A percentile compares a stretch with the other conserved stretches of the same genome.
Evolutionary conservation across 2,797 vertebrate species (phyloP).

Genomic region (Sebastiscus tertius): DNA sequence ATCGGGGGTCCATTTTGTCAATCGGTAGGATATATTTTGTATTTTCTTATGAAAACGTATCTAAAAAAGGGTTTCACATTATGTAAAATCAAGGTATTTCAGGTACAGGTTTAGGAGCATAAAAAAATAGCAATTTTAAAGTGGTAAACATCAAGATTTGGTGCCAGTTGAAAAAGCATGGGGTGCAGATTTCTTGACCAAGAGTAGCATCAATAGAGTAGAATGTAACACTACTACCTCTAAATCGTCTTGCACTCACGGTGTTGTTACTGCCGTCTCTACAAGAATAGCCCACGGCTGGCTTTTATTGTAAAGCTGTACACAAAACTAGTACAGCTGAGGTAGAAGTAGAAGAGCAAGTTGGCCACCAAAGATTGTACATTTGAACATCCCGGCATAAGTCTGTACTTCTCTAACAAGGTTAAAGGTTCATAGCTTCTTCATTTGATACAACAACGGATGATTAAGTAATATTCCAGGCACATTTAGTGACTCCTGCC

Average conservation of each 20-base stretch:
- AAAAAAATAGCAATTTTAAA: not conserved
- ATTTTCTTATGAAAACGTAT: not conserved
- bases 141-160: not conserved
- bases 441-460: not conserved
- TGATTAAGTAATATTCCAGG: not conserved
- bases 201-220: not conserved
- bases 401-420: not conserved
- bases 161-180: not conserved
- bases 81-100: not conserved
- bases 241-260: too few relatives aligned
- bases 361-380: fast-evolving
- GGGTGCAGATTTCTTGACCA: too few relatives aligned
- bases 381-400: not conserved
- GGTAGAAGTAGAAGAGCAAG: too few relatives aligned
- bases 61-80: not conserved
- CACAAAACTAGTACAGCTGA: too few relatives aligned
- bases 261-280: too few relatives aligned
- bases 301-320: too few relatives aligned
- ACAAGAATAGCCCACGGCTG: too few relatives aligned
- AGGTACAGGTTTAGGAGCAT: not conserved
- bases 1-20: not conserved
- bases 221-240: not conserved
- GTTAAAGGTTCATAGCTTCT: not conserved
- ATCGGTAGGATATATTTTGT: not conserved
- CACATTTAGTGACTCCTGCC: not conserved